A percentile compares a stretch with the other conserved stretches of the same genome.
phyloP scores from a whole-genome alignment of 2,888 invertebrate species.

The Pemphredon lugubris region DNA sequence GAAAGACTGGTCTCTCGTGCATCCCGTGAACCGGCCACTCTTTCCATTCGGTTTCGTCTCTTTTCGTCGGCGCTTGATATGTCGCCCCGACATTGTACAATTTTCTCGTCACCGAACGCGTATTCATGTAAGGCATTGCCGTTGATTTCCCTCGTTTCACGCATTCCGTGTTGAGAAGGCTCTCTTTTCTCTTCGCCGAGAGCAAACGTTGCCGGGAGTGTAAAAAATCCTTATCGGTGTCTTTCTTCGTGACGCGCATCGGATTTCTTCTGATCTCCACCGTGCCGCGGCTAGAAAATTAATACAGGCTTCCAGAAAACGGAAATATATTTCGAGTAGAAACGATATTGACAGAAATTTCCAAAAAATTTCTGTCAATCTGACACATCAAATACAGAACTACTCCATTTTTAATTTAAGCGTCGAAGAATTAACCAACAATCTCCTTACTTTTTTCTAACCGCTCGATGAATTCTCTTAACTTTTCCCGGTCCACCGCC shows the following conservation, averaged over 20 bases:
- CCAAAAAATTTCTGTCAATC: too few relatives aligned
- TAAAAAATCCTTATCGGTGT: constrained; percentile 58
- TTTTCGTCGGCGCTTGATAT: constrained; percentile 72
- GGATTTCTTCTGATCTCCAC: constrained; percentile 69
- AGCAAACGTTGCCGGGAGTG: constrained; percentile 66
- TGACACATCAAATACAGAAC: too few relatives aligned
- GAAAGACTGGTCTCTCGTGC: constrained; percentile 78
- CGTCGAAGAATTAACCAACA: too few relatives aligned
- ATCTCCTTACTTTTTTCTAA: constrained; percentile 64
- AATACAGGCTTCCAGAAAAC: too few relatives aligned
- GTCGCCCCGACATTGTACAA: constrained; percentile 76
- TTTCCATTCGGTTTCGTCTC: constrained; percentile 73
- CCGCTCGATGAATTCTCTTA: constrained; percentile 58
- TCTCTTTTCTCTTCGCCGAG: constrained; percentile 59
- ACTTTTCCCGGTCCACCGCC: constrained; percentile 46
- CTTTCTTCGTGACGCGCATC: constrained; percentile 65
- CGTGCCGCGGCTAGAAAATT: constrained; percentile 32
- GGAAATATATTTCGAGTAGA: too few relatives aligned
- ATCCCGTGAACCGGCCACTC: constrained; percentile 79
- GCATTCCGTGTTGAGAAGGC: constrained; percentile 19
- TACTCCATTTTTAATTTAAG: too few relatives aligned
- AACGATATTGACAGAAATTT: too few relatives aligned
- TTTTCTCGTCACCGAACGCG: constrained; percentile 76
- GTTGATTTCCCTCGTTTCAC: constrained; percentile 55
- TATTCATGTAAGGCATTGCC: constrained; percentile 74